Conservation (phyloP, 2,113 vertebrate genomes). For the Uria aalge region DNA sequence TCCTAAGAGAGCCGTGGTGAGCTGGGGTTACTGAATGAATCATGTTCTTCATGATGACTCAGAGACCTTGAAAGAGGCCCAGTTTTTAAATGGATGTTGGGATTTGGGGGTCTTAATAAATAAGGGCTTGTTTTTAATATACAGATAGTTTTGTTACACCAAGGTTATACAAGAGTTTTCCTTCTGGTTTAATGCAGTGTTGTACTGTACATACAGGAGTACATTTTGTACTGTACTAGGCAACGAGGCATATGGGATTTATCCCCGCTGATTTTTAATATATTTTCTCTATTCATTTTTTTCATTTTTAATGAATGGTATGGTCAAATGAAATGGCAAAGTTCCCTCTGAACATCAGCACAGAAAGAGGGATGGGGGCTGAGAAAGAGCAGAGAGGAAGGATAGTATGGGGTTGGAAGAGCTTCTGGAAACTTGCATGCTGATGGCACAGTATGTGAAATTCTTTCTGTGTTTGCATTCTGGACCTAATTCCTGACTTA, state of each 20-base stretch:
- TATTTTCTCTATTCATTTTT: not conserved
- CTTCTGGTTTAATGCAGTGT: not conserved
- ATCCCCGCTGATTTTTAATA: not conserved
- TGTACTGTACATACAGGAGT: not conserved
- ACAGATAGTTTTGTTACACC: not conserved
- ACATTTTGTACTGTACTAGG: constrained; percentile 24
- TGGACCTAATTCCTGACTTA: constrained; percentile 35
- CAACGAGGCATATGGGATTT: not conserved
- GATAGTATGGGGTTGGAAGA: constrained; percentile 18
- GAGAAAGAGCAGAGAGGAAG: constrained; percentile 18
- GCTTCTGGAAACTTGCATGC: constrained; percentile 47
- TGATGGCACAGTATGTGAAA: constrained; percentile 36
- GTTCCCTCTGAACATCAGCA: not conserved
- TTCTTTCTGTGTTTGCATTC: constrained; percentile 54
- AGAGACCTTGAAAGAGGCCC: constrained; percentile 46
- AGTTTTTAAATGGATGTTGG: constrained; percentile 36
- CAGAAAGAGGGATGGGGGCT: not conserved
- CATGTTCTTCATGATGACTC: constrained; percentile 55
- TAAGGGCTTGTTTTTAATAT: constrained; percentile 40
- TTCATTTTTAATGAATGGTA: not conserved
- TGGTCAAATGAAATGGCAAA: not conserved
- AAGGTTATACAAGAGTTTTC: not conserved
- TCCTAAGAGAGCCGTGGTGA: constrained; percentile 8
- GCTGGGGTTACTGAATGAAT: constrained; percentile 39
- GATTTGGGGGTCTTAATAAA: constrained; percentile 31